Evolutionary conservation across 2,113 vertebrate species (phyloP), one percentile per base, ranked within the genome.

Genomic region (Accipiter cooperii): DNA sequence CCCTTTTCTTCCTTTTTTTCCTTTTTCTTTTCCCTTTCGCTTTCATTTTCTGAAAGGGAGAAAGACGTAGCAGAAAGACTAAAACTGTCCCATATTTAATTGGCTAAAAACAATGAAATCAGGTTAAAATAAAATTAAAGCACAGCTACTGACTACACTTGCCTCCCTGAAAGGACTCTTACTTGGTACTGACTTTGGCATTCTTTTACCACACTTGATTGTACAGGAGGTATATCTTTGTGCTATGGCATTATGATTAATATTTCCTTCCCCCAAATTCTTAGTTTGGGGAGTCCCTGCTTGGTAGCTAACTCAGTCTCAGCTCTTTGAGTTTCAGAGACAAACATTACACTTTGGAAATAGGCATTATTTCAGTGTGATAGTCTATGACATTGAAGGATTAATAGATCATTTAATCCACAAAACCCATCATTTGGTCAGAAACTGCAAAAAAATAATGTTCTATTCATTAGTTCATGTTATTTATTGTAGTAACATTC

Each of bases 391-490:
- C 47, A 74, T 4, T 92, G 66, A 97, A 92, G 36, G 55, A 90
- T 86, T 86, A 94, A 70, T 18, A 93, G 57, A 89, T 93, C 84
- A 60, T 97, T 96, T 94, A 93, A 93, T 93, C 85, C 65, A 78
- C 64, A 49, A 38, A 96, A 82, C 38, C 28, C 60, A 85, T 61
- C 8, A 69, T 76, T 90, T 93, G 33, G 40, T 76, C 51, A 91
- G 46, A 74, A 93, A 74, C 38, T 38, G n/a, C 2, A 36, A 87
- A 95, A 75, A 58, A 46, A 70, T 13, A 82, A 51, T 4, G 26
- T 84, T 57, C 22, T 89, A 5, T 69, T 95, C 44, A 64, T 95
- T 89, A 93, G 85, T 85, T 66, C 46, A n/a, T n/a, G 10, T 4
- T 79, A 77, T 94, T 90, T 96, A 82, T 90, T 74, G 28, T 65